Conservation (phyloP, 2,113 vertebrate genomes). For the Puffinus mauretanicus region DNA sequence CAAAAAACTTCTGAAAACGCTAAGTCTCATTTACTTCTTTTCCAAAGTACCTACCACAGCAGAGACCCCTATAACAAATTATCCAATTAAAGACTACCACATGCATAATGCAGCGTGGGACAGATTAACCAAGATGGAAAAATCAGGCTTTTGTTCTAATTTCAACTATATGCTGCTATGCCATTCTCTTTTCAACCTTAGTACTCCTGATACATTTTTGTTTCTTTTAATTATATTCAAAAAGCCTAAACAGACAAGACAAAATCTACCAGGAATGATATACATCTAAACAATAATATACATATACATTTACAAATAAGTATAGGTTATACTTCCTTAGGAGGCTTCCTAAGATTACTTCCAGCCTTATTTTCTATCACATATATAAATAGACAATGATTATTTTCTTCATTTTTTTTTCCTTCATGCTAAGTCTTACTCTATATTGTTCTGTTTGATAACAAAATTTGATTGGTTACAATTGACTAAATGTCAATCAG, state of each 20-base stretch:
- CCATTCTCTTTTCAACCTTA: neutral
- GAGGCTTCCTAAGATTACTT: neutral
- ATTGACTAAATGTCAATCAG: neutral
- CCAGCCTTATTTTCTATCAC: neutral
- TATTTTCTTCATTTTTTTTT: neutral
- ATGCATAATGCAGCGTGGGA: neutral
- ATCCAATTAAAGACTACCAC: neutral
- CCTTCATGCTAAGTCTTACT: neutral
- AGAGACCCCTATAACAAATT: neutral
- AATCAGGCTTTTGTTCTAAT: neutral
- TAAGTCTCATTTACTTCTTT: neutral
- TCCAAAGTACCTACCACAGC: neutral
- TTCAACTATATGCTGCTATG: neutral
- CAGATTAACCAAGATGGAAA: neutral
- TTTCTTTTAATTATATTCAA: neutral
- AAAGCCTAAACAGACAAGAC: neutral
- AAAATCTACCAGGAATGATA: neutral
- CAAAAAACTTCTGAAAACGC: neutral
- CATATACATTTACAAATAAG: neutral
- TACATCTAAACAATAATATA: neutral
- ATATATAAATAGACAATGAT: neutral
- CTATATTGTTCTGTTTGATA: neutral
- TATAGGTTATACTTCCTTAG: neutral
- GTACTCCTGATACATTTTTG: neutral
- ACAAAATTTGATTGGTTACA: neutral